These are phyloP conservation scores for Empidonax alnorum DNA, from an alignment of 2,113 vertebrate genomes.

Conservation along the genomic window DNA sequence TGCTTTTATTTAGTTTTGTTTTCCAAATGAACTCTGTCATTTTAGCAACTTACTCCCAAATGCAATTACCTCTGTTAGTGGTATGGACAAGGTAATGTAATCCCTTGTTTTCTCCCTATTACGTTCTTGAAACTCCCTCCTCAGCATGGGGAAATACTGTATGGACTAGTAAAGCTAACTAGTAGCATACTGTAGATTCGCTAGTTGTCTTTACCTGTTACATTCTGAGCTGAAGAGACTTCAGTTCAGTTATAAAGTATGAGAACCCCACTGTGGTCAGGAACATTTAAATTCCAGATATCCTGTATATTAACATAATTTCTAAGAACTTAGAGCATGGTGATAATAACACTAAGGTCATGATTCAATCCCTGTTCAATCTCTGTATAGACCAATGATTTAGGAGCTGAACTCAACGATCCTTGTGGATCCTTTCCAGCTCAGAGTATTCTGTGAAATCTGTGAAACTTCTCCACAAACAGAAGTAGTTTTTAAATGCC, in stretches of 20 bases:
- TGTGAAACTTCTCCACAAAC: neutral
- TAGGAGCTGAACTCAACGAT: neutral
- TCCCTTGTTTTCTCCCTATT: neutral
- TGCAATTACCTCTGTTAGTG: neutral
- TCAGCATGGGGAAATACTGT: neutral
- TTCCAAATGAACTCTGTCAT: neutral
- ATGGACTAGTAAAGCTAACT: neutral
- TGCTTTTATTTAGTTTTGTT: neutral
- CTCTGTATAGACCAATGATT: neutral
- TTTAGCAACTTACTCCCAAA: neutral
- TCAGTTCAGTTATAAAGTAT: neutral
- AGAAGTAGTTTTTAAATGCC: neutral
- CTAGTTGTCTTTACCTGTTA: neutral
- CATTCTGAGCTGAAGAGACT: neutral
- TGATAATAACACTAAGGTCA: neutral
- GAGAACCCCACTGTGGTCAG: neutral
- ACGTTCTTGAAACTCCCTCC: neutral
- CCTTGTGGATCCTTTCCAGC: neutral
- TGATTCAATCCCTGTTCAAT: neutral
- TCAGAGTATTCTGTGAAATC: neutral
- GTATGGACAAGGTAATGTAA: neutral
- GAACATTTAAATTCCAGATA: neutral
- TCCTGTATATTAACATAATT: neutral
- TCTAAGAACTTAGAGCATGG: neutral
- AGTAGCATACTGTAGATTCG: neutral